Conservation (phyloP, 2,888 invertebrate species). For the Diadromus collaris region DNA sequence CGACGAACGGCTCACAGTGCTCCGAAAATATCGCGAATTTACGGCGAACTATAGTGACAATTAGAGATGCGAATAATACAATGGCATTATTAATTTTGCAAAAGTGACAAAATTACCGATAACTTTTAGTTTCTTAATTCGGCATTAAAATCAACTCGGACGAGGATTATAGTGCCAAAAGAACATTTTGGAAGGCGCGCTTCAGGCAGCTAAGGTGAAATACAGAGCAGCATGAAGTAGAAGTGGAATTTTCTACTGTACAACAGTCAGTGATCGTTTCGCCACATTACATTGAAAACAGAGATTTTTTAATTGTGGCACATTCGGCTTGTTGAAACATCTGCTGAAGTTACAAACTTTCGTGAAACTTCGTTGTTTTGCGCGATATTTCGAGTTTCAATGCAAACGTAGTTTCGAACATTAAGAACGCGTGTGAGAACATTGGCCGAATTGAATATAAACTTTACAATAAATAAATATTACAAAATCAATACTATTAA, state of each 20-base stretch:
- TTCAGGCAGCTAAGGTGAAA: too few species aligned
- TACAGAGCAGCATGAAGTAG: too few species aligned
- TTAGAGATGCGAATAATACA: background rate
- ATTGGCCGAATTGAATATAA: background rate
- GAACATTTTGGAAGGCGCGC: background rate
- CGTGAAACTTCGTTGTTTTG: background rate
- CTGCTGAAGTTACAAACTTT: background rate
- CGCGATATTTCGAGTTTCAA: background rate
- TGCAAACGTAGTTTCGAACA: background rate
- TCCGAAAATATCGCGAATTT: background rate
- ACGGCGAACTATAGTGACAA: background rate
- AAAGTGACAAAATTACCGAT: background rate
- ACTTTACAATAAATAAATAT: background rate
- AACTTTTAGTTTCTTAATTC: too few species aligned
- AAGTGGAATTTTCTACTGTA: background rate
- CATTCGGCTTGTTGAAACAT: background rate
- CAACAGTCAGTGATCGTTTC: background rate
- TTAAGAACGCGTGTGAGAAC: background rate
- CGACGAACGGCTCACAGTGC: background rate
- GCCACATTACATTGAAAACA: background rate
- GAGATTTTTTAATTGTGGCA: background rate
- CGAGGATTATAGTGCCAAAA: background rate
- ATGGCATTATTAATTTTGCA: background rate
- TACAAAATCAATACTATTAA: background rate
- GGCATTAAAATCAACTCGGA: background rate